Evolutionary conservation across 2,113 vertebrate genomes (phyloP).

Genomic region (Bolborhynchus lineola): DNA sequence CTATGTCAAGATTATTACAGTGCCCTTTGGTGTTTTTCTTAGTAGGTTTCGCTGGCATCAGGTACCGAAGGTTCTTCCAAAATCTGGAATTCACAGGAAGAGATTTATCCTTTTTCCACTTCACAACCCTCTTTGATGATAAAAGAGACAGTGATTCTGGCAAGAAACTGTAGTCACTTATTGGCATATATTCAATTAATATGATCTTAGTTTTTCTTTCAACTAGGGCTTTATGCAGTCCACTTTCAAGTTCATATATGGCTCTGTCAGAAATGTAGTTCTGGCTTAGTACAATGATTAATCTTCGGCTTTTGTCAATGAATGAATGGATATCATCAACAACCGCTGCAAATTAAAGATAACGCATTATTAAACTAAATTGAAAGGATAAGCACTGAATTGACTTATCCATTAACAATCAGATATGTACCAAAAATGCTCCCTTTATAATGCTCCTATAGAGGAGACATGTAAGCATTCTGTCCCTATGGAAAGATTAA

Average conservation of each 20-base stretch:
- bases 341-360: slow-evolving; percentile 71
- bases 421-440: neutral
- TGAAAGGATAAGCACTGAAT: neutral
- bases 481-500: neutral
- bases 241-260: slow-evolving; percentile 79
- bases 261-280: slow-evolving; percentile 66
- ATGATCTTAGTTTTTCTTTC: slow-evolving; percentile 84
- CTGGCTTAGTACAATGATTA: slow-evolving; percentile 82
- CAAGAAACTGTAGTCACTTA: slow-evolving; percentile 36
- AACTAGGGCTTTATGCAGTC: slow-evolving; percentile 86
- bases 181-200: slow-evolving; percentile 78
- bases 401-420: neutral
- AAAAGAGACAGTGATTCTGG: slow-evolving; percentile 80
- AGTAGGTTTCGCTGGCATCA: slow-evolving; percentile 77
- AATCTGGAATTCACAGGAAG: slow-evolving; percentile 77
- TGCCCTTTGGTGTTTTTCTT: neutral
- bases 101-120: slow-evolving; percentile 79
- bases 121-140: slow-evolving; percentile 75
- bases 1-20: neutral
- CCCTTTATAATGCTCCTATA: neutral
- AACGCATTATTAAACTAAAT: neutral
- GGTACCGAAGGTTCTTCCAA: slow-evolving; percentile 87
- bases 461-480: neutral
- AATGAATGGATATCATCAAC: slow-evolving; percentile 81
- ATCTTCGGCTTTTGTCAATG: slow-evolving; percentile 81